Conservation (phyloP, 2,113 vertebrate species). For the Sceloporus undulatus region DNA sequence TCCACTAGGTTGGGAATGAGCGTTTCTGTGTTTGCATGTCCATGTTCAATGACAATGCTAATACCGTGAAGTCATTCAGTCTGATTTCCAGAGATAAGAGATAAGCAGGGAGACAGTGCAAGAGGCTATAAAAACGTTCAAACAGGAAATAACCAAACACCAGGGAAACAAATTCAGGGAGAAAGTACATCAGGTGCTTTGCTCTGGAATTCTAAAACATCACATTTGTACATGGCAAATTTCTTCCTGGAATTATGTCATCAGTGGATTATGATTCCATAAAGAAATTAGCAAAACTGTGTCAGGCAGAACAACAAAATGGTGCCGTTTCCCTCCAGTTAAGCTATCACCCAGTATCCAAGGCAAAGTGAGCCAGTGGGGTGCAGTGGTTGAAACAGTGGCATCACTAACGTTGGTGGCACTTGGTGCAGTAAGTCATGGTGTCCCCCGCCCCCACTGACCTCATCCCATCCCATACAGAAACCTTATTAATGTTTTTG, state of each 20-base stretch:
- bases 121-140: slow-evolving; percentile 3
- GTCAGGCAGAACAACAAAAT: not conserved
- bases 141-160: not conserved
- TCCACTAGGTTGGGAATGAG: not conserved
- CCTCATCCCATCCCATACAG: no score
- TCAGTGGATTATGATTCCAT: not conserved
- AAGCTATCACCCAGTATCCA: no score
- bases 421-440: no score
- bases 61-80: not conserved
- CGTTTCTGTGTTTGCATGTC: not conserved
- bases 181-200: not conserved
- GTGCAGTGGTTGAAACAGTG: no score
- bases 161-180: not conserved
- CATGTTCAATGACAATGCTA: not conserved
- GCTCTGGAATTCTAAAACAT: not conserved
- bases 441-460: no score
- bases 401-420: no score
- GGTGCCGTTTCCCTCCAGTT: no score
- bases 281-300: not conserved
- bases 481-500: no score
- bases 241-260: not conserved
- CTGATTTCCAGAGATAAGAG: slow-evolving; percentile 3
- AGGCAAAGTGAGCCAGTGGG: no score
- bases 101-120: not conserved
- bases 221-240: not conserved